Conservation (phyloP, 2,797 vertebrate genomes). For the Sebastes flavidus region DNA sequence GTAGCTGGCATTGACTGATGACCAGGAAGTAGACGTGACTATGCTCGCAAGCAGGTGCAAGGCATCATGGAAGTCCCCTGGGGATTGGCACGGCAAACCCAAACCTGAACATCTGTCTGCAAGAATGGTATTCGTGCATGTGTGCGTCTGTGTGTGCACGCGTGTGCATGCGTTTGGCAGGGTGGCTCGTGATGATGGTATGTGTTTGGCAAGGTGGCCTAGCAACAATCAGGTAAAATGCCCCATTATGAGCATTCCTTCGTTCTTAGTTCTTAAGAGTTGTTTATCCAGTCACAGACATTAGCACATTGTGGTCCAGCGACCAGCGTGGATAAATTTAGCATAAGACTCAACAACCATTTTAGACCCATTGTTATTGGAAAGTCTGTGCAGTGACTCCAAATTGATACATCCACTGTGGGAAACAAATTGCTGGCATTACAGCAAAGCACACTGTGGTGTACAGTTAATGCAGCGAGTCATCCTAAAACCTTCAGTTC, state of each 20-base stretch:
- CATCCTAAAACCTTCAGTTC: constrained; percentile 9
- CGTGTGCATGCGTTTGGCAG: constrained; percentile 42
- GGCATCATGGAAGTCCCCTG: constrained; percentile 45
- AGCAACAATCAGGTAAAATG: constrained; percentile 74
- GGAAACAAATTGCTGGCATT: constrained; percentile 41
- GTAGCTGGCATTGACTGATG: constrained; percentile 48
- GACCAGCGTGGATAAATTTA: constrained; percentile 42
- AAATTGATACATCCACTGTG: constrained; percentile 26
- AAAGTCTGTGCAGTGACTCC: constrained; percentile 38
- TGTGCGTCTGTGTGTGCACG: neutral
- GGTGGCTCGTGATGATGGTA: constrained; percentile 17
- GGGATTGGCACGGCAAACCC: constrained; percentile 23
- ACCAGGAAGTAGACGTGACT: constrained; percentile 43
- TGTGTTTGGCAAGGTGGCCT: constrained; percentile 62
- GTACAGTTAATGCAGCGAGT: neutral
- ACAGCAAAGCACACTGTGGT: constrained; percentile 28
- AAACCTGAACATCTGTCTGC: constrained; percentile 62
- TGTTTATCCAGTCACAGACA: constrained; percentile 57
- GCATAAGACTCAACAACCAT: constrained; percentile 28
- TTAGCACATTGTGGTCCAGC: constrained; percentile 14
- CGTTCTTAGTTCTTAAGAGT: constrained; percentile 34
- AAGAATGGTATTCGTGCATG: constrained; percentile 1
- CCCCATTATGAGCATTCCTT: constrained; percentile 70
- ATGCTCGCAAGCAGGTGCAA: constrained; percentile 61
- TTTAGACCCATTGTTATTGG: constrained; percentile 30